phyloP scores from a whole-genome alignment of 2,797 vertebrate genomes.

The Acipenser ruthenus region DNA sequence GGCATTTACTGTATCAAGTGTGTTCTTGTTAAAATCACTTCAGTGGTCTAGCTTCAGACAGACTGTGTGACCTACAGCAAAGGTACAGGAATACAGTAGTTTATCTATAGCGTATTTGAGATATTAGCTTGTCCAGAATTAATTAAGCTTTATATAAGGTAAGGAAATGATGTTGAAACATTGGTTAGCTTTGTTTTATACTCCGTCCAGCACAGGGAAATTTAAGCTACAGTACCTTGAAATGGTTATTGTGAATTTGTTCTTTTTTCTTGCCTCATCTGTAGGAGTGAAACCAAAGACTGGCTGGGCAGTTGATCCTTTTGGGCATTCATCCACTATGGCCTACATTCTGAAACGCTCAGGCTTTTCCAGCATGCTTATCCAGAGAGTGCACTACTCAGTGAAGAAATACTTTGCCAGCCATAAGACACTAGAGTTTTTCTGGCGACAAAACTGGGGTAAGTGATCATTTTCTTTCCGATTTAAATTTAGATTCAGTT shows the following conservation, averaged over 20 bases:
- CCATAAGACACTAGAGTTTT: constrained; percentile 76
- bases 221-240: background rate
- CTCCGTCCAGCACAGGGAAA: background rate
- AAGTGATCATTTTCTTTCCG: constrained; percentile 27
- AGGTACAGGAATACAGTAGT: too few species aligned
- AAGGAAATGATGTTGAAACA: too few species aligned
- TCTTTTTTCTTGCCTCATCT: constrained; percentile 18
- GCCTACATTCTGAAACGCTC: constrained; percentile 77
- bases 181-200: too few species aligned
- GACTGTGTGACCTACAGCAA: too few species aligned
- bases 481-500: too few species aligned
- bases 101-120: too few species aligned
- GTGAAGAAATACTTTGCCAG: constrained; percentile 78
- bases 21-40: too few species aligned
- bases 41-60: too few species aligned
- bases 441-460: constrained; percentile 93
- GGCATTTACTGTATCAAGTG: too few species aligned
- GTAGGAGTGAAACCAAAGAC: constrained; percentile 76
- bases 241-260: constrained; percentile 10
- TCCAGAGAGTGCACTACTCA: constrained; percentile 84
- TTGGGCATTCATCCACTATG: constrained; percentile 86
- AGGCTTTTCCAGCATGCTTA: constrained; percentile 77
- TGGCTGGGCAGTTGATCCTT: constrained; percentile 83
- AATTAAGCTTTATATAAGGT: too few species aligned
- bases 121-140: too few species aligned